Conservation (phyloP, 2,113 vertebrate genomes). For the Sinocyclocheilus rhinocerous region DNA sequence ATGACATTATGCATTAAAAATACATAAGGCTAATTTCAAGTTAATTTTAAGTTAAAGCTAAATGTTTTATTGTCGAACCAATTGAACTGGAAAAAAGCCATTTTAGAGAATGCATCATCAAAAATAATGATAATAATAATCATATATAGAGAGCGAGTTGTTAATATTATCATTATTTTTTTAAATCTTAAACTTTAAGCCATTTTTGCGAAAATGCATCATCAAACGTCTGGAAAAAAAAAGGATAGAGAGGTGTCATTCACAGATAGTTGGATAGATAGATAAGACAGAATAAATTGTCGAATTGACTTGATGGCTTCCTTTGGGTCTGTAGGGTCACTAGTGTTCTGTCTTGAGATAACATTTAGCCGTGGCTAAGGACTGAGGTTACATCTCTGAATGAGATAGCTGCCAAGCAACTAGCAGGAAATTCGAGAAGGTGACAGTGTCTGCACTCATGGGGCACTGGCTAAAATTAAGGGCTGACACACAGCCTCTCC, state of each 20-base stretch:
- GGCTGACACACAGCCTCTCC: conserved; percentile 23
- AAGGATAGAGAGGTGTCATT: neutral
- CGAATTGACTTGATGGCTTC: conserved; percentile 34
- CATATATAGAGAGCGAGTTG: too few species aligned
- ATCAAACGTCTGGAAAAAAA: neutral
- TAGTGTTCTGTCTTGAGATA: conserved; percentile 22
- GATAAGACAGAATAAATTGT: neutral
- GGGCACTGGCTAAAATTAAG: conserved; percentile 37
- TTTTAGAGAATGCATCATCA: too few species aligned
- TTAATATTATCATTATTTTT: too few species aligned
- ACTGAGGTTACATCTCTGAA: conserved; percentile 19
- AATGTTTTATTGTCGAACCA: too few species aligned
- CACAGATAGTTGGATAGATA: neutral
- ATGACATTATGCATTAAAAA: too few species aligned
- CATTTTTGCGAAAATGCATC: neutral
- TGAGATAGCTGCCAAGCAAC: conserved; percentile 34
- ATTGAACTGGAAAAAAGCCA: too few species aligned
- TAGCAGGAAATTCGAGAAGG: conserved; percentile 31
- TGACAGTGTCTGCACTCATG: conserved; percentile 32
- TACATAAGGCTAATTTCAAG: too few species aligned
- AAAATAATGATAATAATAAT: too few species aligned
- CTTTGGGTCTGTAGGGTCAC: conserved; percentile 35
- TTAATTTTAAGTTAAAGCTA: too few species aligned
- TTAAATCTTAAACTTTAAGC: too few species aligned
- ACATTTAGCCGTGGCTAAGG: conserved; percentile 32